Percentiles rank a stretch among this genome's conserved stretches.
Evolutionary conservation across 2,888 invertebrate species (phyloP).

Genomic region (Muscina levida): DNA sequence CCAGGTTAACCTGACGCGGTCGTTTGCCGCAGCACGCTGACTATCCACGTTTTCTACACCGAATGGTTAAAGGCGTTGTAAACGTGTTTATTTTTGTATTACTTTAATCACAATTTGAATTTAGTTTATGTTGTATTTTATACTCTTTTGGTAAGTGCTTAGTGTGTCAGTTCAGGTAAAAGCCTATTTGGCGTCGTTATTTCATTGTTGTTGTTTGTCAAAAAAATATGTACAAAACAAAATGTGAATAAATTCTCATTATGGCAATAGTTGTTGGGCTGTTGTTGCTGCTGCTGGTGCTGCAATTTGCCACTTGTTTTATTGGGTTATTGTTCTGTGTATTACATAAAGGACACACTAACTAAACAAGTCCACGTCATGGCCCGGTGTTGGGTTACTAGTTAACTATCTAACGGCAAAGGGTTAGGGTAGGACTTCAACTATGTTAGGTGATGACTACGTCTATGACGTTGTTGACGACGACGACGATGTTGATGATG

Average conservation of each 20-base stretch:
- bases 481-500: slow-evolving; percentile 52
- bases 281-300: slow-evolving; percentile 11
- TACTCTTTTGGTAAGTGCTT: not conserved
- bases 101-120: slow-evolving; percentile 9
- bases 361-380: not conserved
- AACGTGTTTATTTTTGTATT: slow-evolving; percentile 32
- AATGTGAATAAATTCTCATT: slow-evolving; percentile 23
- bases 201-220: slow-evolving; percentile 2
- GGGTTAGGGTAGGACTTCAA: not conserved
- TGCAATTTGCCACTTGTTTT: slow-evolving; percentile 22
- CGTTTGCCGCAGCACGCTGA: not conserved
- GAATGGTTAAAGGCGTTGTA: slow-evolving; percentile 24
- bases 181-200: not conserved
- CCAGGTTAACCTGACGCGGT: not conserved
- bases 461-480: not conserved
- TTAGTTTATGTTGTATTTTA: slow-evolving; percentile 1
- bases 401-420: not conserved
- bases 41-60: not conserved
- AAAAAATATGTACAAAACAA: not conserved
- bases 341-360: slow-evolving; percentile 34
- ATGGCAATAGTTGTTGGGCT: slow-evolving; percentile 3
- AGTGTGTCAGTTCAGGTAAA: not conserved
- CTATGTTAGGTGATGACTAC: not conserved
- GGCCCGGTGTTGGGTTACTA: too few relatives aligned
- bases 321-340: slow-evolving; percentile 28